Evolutionary conservation across 2,113 vertebrate genomes (phyloP).

Genomic region (Heliornis fulica): DNA sequence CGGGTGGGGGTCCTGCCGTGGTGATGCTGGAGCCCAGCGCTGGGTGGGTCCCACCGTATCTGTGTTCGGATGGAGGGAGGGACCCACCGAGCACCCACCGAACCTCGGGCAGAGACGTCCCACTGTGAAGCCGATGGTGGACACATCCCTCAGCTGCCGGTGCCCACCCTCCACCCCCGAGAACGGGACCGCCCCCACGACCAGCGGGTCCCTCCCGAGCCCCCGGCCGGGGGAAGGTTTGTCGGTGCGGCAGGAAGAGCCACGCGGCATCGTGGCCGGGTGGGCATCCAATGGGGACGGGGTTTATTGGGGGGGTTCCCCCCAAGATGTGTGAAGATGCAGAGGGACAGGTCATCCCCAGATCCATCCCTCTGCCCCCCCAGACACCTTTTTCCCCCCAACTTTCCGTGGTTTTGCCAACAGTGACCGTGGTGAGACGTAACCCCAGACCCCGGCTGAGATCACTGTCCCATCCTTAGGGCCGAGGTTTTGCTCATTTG

Average conservation of each 20-base stretch:
- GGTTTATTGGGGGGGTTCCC: accelerated
- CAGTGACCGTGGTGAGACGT: too few relatives aligned
- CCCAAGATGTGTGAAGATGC: accelerated
- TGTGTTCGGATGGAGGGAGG: not conserved
- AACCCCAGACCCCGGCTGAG: not conserved
- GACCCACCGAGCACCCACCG: too few relatives aligned
- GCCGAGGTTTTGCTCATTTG: not conserved
- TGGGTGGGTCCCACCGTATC: not conserved
- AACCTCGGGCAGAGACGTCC: too few relatives aligned
- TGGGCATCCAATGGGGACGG: accelerated
- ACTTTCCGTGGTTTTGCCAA: too few relatives aligned
- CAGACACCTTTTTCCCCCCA: not conserved
- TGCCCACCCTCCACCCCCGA: too few relatives aligned
- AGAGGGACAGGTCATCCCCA: not conserved
- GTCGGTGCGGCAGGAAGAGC: not conserved
- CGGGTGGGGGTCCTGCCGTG: not conserved
- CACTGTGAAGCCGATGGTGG: too few relatives aligned
- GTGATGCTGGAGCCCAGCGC: not conserved
- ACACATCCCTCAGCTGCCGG: too few relatives aligned
- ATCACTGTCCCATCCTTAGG: not conserved
- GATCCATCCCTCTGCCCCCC: not conserved
- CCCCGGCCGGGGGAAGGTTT: too few relatives aligned
- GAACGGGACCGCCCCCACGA: too few relatives aligned
- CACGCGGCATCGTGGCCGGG: accelerated
- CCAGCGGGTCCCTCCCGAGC: too few relatives aligned